Conservation (phyloP, 1,140 invertebrate species). For the Bathynomus jamesi region DNA sequence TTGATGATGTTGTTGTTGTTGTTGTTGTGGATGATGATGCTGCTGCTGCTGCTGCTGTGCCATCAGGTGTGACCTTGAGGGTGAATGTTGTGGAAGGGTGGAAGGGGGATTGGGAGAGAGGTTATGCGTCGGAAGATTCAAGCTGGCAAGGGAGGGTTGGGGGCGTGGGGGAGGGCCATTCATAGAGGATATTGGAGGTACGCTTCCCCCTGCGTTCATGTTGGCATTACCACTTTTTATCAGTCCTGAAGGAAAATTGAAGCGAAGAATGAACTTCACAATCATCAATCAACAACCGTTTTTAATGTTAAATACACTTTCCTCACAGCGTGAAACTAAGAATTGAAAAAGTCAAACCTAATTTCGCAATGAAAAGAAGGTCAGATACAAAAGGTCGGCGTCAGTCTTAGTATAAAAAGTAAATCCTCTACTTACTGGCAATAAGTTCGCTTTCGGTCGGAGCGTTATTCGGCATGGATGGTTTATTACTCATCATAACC, state of each 20-base stretch:
- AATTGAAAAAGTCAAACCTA: background rate
- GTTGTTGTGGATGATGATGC: constrained; percentile 16
- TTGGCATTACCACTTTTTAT: constrained; percentile 21
- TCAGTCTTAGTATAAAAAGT: too few species aligned
- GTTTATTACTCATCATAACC: constrained; percentile 14
- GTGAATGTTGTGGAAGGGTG: background rate
- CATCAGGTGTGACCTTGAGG: background rate
- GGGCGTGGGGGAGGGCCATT: constrained; percentile 22
- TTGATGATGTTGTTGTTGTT: too few species aligned
- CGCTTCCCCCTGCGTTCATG: constrained; percentile 12
- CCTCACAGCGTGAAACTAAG: background rate
- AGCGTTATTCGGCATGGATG: constrained; percentile 23
- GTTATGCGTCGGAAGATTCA: constrained; percentile 13
- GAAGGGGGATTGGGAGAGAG: constrained; percentile 6
- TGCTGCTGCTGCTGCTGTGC: constrained; percentile 15
- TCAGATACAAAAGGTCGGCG: too few species aligned
- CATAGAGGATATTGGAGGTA: constrained; percentile 17
- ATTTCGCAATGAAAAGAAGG: too few species aligned
- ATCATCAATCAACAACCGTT: background rate
- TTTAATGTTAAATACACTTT: background rate
- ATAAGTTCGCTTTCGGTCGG: constrained; percentile 33
- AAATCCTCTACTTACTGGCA: constrained; percentile 20
- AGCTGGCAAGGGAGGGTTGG: constrained; percentile 14
- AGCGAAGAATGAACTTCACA: background rate
- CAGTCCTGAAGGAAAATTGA: constrained; percentile 18